phyloP scores from a whole-genome alignment of 2,888 invertebrate species.

The Lithophane ornitopus region DNA sequence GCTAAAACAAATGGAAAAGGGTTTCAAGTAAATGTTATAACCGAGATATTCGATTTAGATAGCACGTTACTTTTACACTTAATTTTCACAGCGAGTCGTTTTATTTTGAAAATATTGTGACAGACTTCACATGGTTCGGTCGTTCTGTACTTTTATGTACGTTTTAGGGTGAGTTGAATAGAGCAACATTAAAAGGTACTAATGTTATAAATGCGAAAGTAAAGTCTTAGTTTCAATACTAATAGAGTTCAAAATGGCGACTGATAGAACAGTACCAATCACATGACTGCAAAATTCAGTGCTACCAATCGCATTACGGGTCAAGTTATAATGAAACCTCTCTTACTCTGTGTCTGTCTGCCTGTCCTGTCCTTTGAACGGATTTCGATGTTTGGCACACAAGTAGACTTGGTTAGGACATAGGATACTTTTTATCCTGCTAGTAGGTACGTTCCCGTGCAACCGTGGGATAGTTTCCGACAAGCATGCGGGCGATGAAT shows the following conservation, averaged over 20 bases:
- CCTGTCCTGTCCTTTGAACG: not conserved
- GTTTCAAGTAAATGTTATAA: constrained; percentile 59
- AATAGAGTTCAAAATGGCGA: too few relatives aligned
- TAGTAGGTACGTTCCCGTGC: not conserved
- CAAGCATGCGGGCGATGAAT: not conserved
- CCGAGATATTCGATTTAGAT: constrained; percentile 67
- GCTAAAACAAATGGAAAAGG: constrained; percentile 56
- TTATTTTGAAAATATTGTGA: constrained; percentile 57
- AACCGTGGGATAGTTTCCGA: too few relatives aligned
- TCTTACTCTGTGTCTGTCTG: not conserved
- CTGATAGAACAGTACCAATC: too few relatives aligned
- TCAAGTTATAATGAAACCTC: too few relatives aligned
- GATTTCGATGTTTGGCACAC: not conserved
- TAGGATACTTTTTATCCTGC: not conserved
- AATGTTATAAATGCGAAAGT: not conserved
- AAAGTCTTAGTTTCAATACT: too few relatives aligned
- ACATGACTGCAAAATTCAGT: too few relatives aligned
- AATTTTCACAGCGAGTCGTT: constrained; percentile 53
- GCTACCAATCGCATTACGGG: too few relatives aligned
- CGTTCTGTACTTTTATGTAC: not conserved
- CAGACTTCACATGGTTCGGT: constrained; percentile 12
- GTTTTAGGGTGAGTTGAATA: not conserved
- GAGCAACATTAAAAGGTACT: not conserved
- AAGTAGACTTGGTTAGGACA: not conserved
- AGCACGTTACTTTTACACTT: constrained; percentile 46